Evolutionary conservation across 2,888 invertebrate genomes (phyloP), one percentile per base, ranked within the genome.

Genomic region (Gonocerus acuteangulatus): DNA sequence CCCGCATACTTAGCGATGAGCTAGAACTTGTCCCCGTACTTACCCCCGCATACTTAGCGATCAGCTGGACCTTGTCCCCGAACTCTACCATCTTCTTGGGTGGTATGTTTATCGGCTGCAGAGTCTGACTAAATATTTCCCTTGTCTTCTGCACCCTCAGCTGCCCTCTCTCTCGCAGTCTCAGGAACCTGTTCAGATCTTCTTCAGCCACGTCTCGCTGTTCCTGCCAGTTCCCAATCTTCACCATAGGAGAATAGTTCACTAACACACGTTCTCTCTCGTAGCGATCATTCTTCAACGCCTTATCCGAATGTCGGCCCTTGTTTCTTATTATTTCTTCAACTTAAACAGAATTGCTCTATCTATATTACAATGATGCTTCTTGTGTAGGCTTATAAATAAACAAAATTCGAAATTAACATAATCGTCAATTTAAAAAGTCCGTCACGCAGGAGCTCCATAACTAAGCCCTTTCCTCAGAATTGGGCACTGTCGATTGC

Each of bases 151-250:
- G 54, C 15, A 54, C n/a, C 42, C 21, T 54, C 1, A 54, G 42
- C 16, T 54, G 39, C n/a, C 42, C 42, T 9, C 54, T 39, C 15
- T 39, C 39, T 9, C 54, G 36, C 39, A 54, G 9, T 15, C 54
- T 42, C n/a, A 54, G 22, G 16, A 42, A 54, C 23, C 54, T 39
- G 16, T 42, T 42, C n/a, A 54, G 15, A 6, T 54, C 54, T 23
- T 54, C 54, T 23, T 54, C 54, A 15, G 54, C 42, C 16, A 39
- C 39, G 15, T 21, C 54, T 9, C 54, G 19, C 23, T 54, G 39
- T 11, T 39, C 54, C 39, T 54, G 39, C 54, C 54, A 54, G 21
- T 54, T 23, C 7, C 54, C 54, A 4, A 54, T 23, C 42, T 54
- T 54, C 2, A 54, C 54, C 54, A 54, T 54, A 15, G 39, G 39